Base-by-base conservation (phyloP, 2,797 vertebrate species). In the Galago senegalensis region DNA sequence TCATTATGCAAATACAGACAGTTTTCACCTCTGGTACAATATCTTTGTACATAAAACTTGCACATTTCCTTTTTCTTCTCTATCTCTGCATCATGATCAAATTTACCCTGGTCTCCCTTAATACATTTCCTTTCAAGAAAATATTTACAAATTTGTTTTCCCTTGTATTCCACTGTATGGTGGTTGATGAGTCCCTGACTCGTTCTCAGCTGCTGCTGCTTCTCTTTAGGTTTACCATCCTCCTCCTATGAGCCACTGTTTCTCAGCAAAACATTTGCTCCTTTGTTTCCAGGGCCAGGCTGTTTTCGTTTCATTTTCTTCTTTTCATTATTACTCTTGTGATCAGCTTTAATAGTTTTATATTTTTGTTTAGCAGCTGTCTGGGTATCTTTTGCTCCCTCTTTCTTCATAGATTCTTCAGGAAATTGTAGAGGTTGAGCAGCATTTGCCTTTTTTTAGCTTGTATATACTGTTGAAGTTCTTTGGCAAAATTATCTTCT, bases 111-210 rank as follows among this genome's bases (percentile, higher is more conserved):
- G 5, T 40, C 40, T 40, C 40, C 40, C 40, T 40, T 40, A 40
- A 40, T 99, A 97, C 99, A 99, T 75, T 99, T 99, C 12, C 99
- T 99, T 97, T 99, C 99, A 3, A 99, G 98, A 98, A 99, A 99
- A 89, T 99, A 99, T 99, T 99, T 99, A 99, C 99, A 99, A 96
- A 99, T 99, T 97, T 99, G 99, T 98, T 99, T 99, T 63, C 99
- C 99, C 37, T 99, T 99, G 98, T 99, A 99, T 96, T 99, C 99
- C 49, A 99, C 99, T 0, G 99, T 99, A 94, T 99, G 99, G 89
- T 99, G 99, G 97, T 99, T 99, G 96, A 99, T 99, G 96, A 99
- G 99, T 97, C 99, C 99, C 92, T 99, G 99, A 97, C 99, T 99
- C 99, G 99, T 99, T 34, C 99, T 99, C n/a, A 99, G 99, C 75